Evolutionary conservation across 2,888 invertebrate genomes (phyloP).

Genomic region (Therioaphis trifolii): DNA sequence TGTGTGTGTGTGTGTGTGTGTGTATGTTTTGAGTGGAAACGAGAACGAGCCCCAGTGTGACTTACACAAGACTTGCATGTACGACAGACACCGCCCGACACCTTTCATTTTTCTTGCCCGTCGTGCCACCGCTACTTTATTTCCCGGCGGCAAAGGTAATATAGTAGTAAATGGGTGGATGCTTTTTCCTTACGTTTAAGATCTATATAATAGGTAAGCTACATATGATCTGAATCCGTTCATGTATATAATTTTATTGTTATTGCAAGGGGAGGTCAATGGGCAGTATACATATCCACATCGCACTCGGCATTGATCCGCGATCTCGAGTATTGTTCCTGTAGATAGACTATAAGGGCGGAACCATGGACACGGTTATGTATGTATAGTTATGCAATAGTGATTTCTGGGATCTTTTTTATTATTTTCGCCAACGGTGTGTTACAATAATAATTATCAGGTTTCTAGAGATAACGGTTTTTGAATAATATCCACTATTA

Average conservation of each 20-base stretch:
- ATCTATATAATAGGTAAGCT: background rate
- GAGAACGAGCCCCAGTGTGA: constrained; percentile 36
- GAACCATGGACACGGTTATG: background rate
- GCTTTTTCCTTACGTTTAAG: background rate
- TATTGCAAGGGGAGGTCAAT: background rate
- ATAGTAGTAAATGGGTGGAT: background rate
- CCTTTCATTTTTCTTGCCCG: constrained; percentile 16
- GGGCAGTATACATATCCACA: background rate
- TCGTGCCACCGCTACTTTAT: too few relatives aligned
- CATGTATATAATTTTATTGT: constrained; percentile 20
- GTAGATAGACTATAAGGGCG: background rate
- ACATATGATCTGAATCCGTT: background rate
- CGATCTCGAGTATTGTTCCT: background rate
- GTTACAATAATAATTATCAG: too few relatives aligned
- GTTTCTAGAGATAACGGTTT: too few relatives aligned
- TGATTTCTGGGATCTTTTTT: too few relatives aligned
- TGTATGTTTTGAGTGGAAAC: constrained; percentile 22
- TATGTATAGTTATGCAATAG: too few relatives aligned
- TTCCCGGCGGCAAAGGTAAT: background rate
- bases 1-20: background rate
- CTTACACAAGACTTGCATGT: constrained; percentile 33
- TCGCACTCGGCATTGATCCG: background rate
- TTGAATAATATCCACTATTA: too few relatives aligned
- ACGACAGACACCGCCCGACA: background rate
- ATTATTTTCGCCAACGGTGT: too few relatives aligned